Evolutionary conservation across 2,113 vertebrate species (phyloP), one percentile per base, ranked within the genome.

Genomic region (Poecile atricapillus): DNA sequence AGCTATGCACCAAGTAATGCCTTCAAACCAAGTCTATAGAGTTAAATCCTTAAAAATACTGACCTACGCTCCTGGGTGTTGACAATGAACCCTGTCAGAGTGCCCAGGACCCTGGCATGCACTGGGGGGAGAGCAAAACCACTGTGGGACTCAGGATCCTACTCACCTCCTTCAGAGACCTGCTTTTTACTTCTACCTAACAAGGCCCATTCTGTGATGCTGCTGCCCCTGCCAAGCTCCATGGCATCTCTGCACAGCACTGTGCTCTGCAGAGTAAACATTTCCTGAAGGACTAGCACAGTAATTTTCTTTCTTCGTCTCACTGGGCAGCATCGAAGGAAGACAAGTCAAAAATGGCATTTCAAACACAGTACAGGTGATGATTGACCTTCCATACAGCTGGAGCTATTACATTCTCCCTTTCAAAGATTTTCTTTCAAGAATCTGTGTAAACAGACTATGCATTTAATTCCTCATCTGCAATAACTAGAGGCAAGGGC

Each of bases 31-130:
- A 47, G 20, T 28, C 47, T 8, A 4, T 6, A 19, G 14, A 74
- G 24, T 44, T 68, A 71, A 63, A 67, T 10, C 23, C 46, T 78
- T 37, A n/a, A 50, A 70, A 55, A 70, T 50, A n/a, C 16, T 55
- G 39, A 59, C 27, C 69, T 75, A 6, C 23, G 30, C 52, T 50
- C 15, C 64, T 0, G 0, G 46, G 41, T 6, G 7, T 7, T 65
- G 43, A 65, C n/a, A 43, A 4, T 2, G 0, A 68, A 52, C 27
- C 11, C 49, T 19, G 1, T 4, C 53, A 52, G 41, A 33, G 24
- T 19, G 9, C 15, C 39, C 62, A 65, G 37, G 18, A 44, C n/a
- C 6, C 31, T 46, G 21, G 1, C 7, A 19, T 35, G 39, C 19
- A 11, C 24, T 5, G 39, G 13, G 37, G 30, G 85, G 39, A 47